phyloP scores from a whole-genome alignment of 30 jellyfish, hydroid and myxozoan genomes.

The Turritopsis rubra region DNA sequence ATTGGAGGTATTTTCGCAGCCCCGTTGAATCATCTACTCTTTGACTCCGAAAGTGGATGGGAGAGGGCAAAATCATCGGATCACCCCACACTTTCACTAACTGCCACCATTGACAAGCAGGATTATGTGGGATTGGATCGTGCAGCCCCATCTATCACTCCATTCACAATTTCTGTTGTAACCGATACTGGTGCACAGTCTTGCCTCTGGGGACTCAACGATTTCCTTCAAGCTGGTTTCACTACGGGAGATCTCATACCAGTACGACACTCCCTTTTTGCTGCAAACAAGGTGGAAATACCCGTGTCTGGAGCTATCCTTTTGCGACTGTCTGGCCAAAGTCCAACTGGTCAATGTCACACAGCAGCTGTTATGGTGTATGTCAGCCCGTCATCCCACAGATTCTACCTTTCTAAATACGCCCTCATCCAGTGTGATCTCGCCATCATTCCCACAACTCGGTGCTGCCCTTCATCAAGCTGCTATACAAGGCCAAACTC shows the following conservation, averaged over 20 bases:
- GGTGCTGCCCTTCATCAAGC: slow-evolving; percentile 23
- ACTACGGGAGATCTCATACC: slow-evolving; percentile 12
- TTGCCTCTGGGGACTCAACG: slow-evolving; percentile 8
- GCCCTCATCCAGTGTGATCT: slow-evolving; percentile 29
- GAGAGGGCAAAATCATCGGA: too few relatives aligned
- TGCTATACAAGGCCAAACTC: not conserved
- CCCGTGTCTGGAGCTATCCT: slow-evolving; percentile 18
- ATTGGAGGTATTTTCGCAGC: too few relatives aligned
- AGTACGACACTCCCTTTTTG: slow-evolving; percentile 18
- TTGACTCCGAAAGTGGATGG: too few relatives aligned
- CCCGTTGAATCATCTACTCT: too few relatives aligned
- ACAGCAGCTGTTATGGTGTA: slow-evolving; percentile 21
- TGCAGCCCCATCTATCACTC: too few relatives aligned
- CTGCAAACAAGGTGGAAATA: slow-evolving; percentile 19
- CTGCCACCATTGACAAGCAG: too few relatives aligned
- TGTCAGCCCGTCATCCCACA: not conserved
- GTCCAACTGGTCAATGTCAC: not conserved
- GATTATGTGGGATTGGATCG: too few relatives aligned
- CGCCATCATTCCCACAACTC: slow-evolving; percentile 3
- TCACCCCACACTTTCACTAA: too few relatives aligned
- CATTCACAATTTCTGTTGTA: too few relatives aligned
- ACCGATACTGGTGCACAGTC: slow-evolving; percentile 28
- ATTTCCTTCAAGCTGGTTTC: slow-evolving; percentile 18
- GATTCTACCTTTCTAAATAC: slow-evolving; percentile 23
- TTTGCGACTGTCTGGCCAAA: slow-evolving; percentile 2